Base-by-base conservation (phyloP, 2,797 vertebrate genomes). In the Valencia hispanica region DNA sequence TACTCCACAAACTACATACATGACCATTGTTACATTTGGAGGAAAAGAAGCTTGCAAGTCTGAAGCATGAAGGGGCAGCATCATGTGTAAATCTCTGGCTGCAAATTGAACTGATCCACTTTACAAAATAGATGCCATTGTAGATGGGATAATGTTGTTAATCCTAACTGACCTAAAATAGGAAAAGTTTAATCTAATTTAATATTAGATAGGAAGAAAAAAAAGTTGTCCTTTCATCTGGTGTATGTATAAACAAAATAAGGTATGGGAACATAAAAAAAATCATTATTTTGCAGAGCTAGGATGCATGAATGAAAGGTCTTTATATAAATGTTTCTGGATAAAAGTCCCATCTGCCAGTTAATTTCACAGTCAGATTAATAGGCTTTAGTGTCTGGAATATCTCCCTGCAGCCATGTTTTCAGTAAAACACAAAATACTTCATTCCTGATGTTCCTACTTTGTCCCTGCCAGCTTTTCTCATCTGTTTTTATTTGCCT, bases 381-480 rank as follows among this genome's bases (percentile, higher is more conserved):
- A 66, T 43, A 17, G 14, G 41, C 14, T 43, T 41, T n/a, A 43
- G 25, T 66, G 63, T 66, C 65, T 68, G 65, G 65, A 27, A 68
- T 43, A 45, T 68, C 65, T 68, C 11, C 65, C 65, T 27, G 41
- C 41, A 45, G 65, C 65, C 39, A 17, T 45, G 65, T 68, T 45
- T n/a, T 68, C n/a, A 68, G 65, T 45, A 43, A 18, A 45, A 68
- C 65, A 27, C 27, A 27, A 68, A 68, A 68, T 27, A 27, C 65
- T 17, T 17, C 41, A 45, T 27, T 68, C 65, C 39, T 68, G 25
- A 68, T 68, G 65, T 27, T 43, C 39, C 65, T n/a, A 27, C 39
- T 68, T 25, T 68, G 5, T 68, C 25, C 7, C 39, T 27, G 65
- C 39, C 65, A 68, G 65, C 41, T 68, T 68, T 68, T 45, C 41